Evolutionary conservation across 2,888 invertebrate genomes (phyloP), one percentile per base, ranked within the genome.

Genomic region (Escarpia spicata): DNA sequence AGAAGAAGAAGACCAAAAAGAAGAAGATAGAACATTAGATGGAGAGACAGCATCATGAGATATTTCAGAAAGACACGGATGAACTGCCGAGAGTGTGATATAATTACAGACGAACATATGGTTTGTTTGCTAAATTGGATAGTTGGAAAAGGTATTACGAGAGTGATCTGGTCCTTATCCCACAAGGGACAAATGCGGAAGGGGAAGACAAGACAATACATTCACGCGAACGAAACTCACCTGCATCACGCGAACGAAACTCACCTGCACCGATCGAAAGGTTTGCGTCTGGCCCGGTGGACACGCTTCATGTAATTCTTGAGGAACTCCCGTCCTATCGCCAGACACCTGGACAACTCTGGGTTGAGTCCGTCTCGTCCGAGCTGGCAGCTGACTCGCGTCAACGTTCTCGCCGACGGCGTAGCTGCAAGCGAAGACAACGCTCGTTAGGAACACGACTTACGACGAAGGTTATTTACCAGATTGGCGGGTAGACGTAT

Each of bases 361-460:
- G 75, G 75, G 75, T 75, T 75, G n/a, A 75, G 75, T 19, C 75
- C 75, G 26, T 75, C 75, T 75, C 75, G 75, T 75, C 75, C 75
- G 26, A 75, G 75, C 75, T 75, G 26, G 6, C 75, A 75, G n/a
- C 75, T 75, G 26, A 75, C 26, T 75, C n/a, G 26, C 19, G 75
- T 75, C 75, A 75, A n/a, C 26, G 75, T 75, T 26, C 75, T 75
- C 26, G 75, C 19, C 26, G 75, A 6, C 75, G 75, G 26, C 75
- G 75, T 75, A 6, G 75, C 75, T 75, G n/a, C 75, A 75, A 75
- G 26, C 75, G n/a, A 19, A 75, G 26, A 75, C 75, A 26, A 26
- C 19, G 75, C 75, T 75, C 75, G 75, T 75, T 75, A 75, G 75
- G 75, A n/a, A 6, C 19, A 75, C 37, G n/a, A 75, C 75, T 75